Conservation (phyloP, 2,888 invertebrate species). For the Hololepta plana region DNA sequence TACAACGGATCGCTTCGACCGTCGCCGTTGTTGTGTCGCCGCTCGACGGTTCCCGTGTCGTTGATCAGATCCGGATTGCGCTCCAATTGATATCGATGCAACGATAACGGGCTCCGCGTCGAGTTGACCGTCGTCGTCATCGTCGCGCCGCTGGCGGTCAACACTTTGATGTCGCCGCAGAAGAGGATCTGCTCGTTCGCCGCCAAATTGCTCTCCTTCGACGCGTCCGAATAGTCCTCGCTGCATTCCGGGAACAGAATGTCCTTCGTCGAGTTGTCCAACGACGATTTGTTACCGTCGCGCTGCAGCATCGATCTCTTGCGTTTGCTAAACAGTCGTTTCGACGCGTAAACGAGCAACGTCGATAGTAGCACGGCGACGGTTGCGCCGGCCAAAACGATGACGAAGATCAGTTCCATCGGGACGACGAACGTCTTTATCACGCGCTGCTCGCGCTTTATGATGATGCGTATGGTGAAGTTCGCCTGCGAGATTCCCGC, state of each 20-base stretch:
- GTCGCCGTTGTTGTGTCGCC: conserved; percentile 24
- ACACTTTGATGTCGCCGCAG: conserved; percentile 17
- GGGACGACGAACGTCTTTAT: conserved; percentile 30
- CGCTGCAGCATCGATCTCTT: too few species aligned
- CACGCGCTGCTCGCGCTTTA: conserved; percentile 45
- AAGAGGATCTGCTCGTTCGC: conserved; percentile 16
- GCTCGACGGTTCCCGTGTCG: conserved; percentile 46
- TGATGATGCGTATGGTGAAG: conserved; percentile 59
- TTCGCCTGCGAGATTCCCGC: conserved; percentile 67
- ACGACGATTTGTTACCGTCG: too few species aligned
- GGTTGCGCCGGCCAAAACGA: conserved; percentile 45
- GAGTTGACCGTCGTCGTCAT: conserved; percentile 25
- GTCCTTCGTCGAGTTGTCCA: conserved; percentile 21
- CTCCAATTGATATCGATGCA: conserved; percentile 35
- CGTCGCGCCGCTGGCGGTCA: conserved; percentile 9
- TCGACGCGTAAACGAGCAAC: conserved; percentile 42
- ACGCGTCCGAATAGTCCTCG: conserved; percentile 18
- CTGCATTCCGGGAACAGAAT: conserved; percentile 19
- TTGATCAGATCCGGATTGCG: conserved; percentile 67
- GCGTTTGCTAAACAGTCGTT: conserved; percentile 19
- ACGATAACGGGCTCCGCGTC: conserved; percentile 35
- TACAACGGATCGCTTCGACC: too few species aligned
- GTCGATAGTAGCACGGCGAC: conserved; percentile 46
- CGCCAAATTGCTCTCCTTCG: conserved; percentile 16
- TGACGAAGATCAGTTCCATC: conserved; percentile 50